These are phyloP conservation scores for Sphaerophoria rueppellii DNA, from an alignment of 2,888 invertebrate genomes.

Conservation along the genomic window DNA sequence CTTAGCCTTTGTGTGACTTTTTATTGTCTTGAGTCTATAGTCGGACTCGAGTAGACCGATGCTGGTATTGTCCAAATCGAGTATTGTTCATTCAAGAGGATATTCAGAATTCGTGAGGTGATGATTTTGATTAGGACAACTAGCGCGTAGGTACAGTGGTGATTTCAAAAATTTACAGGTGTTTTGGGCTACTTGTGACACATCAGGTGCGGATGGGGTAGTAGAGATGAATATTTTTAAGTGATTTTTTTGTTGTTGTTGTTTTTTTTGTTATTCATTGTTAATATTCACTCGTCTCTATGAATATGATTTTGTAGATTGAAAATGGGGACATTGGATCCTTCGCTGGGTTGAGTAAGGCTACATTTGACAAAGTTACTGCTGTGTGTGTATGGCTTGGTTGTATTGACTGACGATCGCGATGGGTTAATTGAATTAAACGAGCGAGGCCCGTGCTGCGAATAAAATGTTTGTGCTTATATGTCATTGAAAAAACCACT, in stretches of 20 bases:
- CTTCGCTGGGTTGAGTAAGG: background rate
- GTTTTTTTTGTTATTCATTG: too few relatives aligned
- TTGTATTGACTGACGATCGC: constrained; percentile 45
- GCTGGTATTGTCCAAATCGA: constrained; percentile 42
- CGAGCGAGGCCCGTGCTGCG: constrained; percentile 27
- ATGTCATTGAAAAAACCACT: constrained; percentile 54
- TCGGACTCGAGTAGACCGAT: too few relatives aligned
- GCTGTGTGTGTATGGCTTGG: constrained; percentile 7
- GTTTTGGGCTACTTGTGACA: constrained; percentile 56
- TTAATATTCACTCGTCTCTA: too few relatives aligned
- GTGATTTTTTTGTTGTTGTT: too few relatives aligned
- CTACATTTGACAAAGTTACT: constrained; percentile 1
- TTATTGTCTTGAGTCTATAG: constrained; percentile 27
- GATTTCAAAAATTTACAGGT: constrained; percentile 27
- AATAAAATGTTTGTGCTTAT: constrained; percentile 70
- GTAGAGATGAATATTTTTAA: too few relatives aligned
- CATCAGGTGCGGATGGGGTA: constrained; percentile 48
- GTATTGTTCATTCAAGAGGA: constrained; percentile 56
- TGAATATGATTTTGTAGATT: too few relatives aligned
- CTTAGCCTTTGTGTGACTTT: constrained; percentile 55
- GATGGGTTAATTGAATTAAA: constrained; percentile 71
- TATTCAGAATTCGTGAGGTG: constrained; percentile 72
- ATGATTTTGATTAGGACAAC: constrained; percentile 72
- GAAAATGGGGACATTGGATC: constrained; percentile 72
- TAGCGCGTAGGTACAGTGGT: constrained; percentile 20